A percentile compares a stretch with the other conserved stretches of the same genome.
These are phyloP conservation scores for Drosophila chauvacae DNA, from an alignment of 1,140 invertebrate genomes.

Conservation along the genomic window DNA sequence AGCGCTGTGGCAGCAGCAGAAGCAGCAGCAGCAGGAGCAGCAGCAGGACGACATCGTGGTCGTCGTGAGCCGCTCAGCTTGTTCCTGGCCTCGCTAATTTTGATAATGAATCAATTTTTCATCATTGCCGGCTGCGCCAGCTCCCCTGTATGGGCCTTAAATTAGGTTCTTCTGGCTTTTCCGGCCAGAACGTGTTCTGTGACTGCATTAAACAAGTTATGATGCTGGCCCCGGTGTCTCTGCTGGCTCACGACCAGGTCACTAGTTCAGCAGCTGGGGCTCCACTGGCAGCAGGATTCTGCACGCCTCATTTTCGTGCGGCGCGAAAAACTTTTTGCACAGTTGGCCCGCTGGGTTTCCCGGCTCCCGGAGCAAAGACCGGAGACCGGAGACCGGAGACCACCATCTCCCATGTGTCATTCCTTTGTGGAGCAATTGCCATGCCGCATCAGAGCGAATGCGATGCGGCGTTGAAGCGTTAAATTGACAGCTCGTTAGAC, in stretches of 20 bases:
- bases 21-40: slow-evolving; percentile 26
- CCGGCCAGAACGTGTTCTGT: slow-evolving; percentile 53
- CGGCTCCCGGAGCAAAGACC: not conserved
- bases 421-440: slow-evolving; percentile 77
- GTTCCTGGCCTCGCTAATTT: slow-evolving; percentile 80
- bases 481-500: slow-evolving; percentile 82
- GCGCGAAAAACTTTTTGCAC: slow-evolving; percentile 72
- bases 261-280: slow-evolving; percentile 67
- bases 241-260: slow-evolving; percentile 78
- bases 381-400: not conserved
- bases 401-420: slow-evolving; percentile 62
- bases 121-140: slow-evolving; percentile 61
- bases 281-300: slow-evolving; percentile 47
- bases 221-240: slow-evolving; percentile 54
- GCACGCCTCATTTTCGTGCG: slow-evolving; percentile 82
- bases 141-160: slow-evolving; percentile 67
- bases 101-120: slow-evolving; percentile 83
- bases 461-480: slow-evolving; percentile 79
- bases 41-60: slow-evolving; percentile 52
- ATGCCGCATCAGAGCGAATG: slow-evolving; percentile 68
- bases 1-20: slow-evolving; percentile 33
- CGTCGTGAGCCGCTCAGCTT: slow-evolving; percentile 74
- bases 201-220: slow-evolving; percentile 66
- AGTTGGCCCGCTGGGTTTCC: slow-evolving; percentile 49
- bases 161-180: slow-evolving; percentile 61